Evolutionary conservation across 2,888 invertebrate genomes (phyloP), one percentile per base, ranked within the genome.

Genomic region (Zygogramma bicolorata): DNA sequence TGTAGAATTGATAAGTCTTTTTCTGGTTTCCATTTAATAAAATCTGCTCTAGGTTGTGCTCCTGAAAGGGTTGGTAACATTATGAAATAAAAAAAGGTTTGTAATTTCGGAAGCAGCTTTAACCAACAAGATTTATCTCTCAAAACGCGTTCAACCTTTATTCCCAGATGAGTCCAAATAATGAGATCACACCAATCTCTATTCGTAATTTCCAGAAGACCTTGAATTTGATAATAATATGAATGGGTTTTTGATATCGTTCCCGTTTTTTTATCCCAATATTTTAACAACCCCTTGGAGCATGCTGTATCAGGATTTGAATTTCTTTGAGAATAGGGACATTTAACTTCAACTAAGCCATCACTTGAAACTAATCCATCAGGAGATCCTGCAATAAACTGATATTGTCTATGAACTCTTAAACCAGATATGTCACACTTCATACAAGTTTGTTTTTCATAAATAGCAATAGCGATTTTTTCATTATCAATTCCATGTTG

Each of bases 271-370:
- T 15, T 42, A 13, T 67, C 57, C 20, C 40, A 71, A 61, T 49
- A 67, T 57, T 53, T 57, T 8, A 58, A n/a, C 8, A 25, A 20
- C 8, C 46, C 61, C n/a, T 61, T 4, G 8, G 40, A 42, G 13
- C 40, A 60, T 1, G 67, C 67, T 60, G 15, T 34, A 34, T 29
- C 38, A 0, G 71, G 63, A 34, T 71, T 20, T 3, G n/a, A 1
- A 62, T 67, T 18, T 22, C 62, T 61, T 25, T 8, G 10, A 0
- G 38, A 22, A 62, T 18, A 71, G 8, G 71, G 62, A 42, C 70
- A 73, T 73, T 73, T 73, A 7, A 73, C 46, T 29, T 73, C 70
- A 31, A 73, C 34, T 22, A 70, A 10, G 7, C 70, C 73, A 29
- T 70, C 63, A 31, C 15, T 27, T n/a, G 38, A 57, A 13, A 70